These are phyloP conservation scores for Cyphomyrus plagiostoma DNA, from an alignment of 2,113 vertebrate genomes.

Conservation along the genomic window DNA sequence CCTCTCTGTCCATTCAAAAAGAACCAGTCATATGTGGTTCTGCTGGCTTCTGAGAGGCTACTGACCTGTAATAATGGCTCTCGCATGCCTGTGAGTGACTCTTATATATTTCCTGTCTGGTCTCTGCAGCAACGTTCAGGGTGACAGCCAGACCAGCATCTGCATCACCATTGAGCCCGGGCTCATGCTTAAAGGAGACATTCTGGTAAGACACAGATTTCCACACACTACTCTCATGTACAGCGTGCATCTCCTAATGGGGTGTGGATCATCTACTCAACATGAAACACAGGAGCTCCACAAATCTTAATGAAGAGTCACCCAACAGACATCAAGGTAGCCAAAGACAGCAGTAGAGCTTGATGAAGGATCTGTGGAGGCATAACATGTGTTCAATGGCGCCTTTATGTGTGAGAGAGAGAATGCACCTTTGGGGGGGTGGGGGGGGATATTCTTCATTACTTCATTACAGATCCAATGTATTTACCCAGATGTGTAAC, in stretches of 20 bases:
- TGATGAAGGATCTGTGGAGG: not conserved
- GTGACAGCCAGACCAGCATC: slow-evolving; percentile 93
- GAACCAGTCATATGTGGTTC: not conserved
- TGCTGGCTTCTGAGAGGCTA: not conserved
- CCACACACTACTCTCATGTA: not conserved
- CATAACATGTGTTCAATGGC: not conserved
- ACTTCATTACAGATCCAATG: not conserved
- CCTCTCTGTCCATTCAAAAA: not conserved
- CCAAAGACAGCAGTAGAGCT: not conserved
- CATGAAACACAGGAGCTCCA: not conserved
- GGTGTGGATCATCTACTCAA: not conserved
- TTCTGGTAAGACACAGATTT: slow-evolving; percentile 73
- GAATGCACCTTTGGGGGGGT: not conserved
- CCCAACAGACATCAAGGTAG: not conserved
- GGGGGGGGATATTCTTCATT: not conserved
- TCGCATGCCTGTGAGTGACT: not conserved
- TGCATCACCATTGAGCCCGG: slow-evolving; percentile 98
- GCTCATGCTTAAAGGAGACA: slow-evolving; percentile 92
- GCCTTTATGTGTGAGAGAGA: not conserved
- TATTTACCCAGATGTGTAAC: not conserved
- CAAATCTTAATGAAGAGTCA: not conserved
- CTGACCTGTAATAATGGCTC: not conserved
- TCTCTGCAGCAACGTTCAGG: slow-evolving; percentile 79
- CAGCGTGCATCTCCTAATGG: not conserved
- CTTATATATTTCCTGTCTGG: slow-evolving; percentile 2